Evolutionary conservation across 1,140 invertebrate genomes (phyloP).

Genomic region (Coboldia fuscipes): DNA sequence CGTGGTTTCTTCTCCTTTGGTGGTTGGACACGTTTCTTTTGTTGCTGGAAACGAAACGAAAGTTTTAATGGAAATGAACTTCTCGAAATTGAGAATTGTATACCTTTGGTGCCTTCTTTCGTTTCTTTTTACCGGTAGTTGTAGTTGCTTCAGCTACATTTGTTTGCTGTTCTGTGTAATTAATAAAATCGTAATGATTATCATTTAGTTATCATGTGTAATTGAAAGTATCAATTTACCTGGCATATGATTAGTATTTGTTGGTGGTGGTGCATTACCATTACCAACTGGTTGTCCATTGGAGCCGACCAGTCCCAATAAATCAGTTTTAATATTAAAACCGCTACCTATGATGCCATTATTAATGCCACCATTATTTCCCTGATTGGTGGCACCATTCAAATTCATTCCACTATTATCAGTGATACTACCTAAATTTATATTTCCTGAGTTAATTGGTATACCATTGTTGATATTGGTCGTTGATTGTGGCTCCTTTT

Average conservation of each 20-base stretch:
- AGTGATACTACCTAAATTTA: conserved; percentile 10
- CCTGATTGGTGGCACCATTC: conserved; percentile 13
- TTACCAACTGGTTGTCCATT: background rate
- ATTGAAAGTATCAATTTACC: no score
- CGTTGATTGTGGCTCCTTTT: conserved; percentile 17
- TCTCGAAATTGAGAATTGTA: conserved; percentile 38
- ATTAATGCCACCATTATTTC: conserved; percentile 2
- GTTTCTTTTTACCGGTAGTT: conserved; percentile 56
- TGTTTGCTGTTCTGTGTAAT: background rate
- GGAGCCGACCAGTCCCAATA: background rate
- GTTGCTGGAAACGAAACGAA: background rate
- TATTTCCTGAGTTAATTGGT: conserved; percentile 10
- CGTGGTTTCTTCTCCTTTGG: conserved; percentile 33
- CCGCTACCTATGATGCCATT: conserved; percentile 2
- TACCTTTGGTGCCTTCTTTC: conserved; percentile 55
- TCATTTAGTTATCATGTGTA: no score
- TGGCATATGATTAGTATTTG: no score
- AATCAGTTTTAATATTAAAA: conserved; percentile 1
- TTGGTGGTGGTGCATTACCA: background rate
- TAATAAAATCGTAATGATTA: background rate
- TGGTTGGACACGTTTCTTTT: background rate
- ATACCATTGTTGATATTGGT: background rate
- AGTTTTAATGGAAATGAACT: background rate
- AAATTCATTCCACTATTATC: conserved; percentile 7
- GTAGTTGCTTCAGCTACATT: conserved; percentile 12